phyloP scores from a whole-genome alignment of 1,140 invertebrate genomes.

The Drosophila baimaii region DNA sequence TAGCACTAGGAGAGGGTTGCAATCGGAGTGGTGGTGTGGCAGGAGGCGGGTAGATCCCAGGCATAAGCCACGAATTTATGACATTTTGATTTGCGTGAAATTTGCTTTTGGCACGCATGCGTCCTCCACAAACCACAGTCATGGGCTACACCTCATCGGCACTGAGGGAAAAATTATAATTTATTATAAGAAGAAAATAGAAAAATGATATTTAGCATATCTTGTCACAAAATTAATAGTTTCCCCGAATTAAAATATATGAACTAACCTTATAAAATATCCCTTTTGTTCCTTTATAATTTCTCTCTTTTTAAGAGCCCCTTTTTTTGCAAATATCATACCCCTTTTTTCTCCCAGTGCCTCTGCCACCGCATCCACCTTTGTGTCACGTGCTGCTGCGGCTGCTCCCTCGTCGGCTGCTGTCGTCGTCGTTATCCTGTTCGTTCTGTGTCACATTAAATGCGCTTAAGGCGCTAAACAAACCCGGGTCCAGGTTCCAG shows the following conservation, averaged over 20 bases:
- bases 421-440: conserved; percentile 81
- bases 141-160: conserved; percentile 16
- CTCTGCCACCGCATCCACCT: conserved; percentile 28
- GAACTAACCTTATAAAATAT: no score
- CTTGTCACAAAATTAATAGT: no score
- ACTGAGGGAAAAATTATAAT: conserved; percentile 6
- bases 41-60: conserved; percentile 12
- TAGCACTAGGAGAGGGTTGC: conserved; percentile 55
- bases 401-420: conserved; percentile 38
- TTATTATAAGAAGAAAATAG: not conserved
- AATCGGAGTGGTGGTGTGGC: conserved; percentile 3
- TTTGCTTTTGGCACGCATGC: conserved; percentile 84
- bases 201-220: not conserved
- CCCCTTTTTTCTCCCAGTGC: conserved; percentile 3
- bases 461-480: conserved; percentile 83
- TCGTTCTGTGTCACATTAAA: conserved; percentile 83
- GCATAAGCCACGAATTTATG: conserved; percentile 83
- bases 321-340: not conserved
- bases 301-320: no score
- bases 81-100: conserved; percentile 84
- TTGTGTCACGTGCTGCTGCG: conserved; percentile 76
- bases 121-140: conserved; percentile 44
- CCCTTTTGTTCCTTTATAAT: no score
- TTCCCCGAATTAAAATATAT: no score
- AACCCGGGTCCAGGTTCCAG: conserved; percentile 52